phyloP scores from a whole-genome alignment of 37 sponge, comb jelly and placozoan genomes.

The Hexactinellida sp. region DNA sequence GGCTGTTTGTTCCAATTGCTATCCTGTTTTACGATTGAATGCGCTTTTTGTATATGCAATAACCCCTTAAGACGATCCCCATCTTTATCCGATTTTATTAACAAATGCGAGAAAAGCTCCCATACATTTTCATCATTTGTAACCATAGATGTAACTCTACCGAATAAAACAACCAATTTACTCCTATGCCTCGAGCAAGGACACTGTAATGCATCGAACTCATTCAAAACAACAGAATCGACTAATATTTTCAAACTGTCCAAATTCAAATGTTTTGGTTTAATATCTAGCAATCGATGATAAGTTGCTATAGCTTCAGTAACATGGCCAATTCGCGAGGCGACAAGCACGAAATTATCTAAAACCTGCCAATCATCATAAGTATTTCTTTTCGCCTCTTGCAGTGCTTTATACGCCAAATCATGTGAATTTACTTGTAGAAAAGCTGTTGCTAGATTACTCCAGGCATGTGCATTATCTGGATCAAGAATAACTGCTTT shows the following conservation, averaged over 20 bases:
- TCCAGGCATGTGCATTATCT: conserved; percentile 1
- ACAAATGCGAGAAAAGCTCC: background rate
- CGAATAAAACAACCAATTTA: conserved; percentile 12
- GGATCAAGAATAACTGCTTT: background rate
- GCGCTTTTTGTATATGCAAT: conserved; percentile 2
- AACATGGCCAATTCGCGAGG: background rate
- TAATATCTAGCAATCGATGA: background rate
- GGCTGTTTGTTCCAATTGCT: background rate
- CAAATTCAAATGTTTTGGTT: conserved; percentile 9
- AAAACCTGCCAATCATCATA: background rate
- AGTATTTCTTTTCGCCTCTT: background rate
- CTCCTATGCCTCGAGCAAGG: background rate
- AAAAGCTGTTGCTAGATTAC: background rate
- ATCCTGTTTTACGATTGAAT: conserved; percentile 11
- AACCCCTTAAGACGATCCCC: background rate
- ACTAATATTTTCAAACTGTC: background rate
- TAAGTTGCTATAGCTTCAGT: background rate
- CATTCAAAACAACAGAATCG: background rate
- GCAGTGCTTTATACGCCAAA: conserved; percentile 1
- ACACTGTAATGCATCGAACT: background rate
- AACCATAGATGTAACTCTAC: background rate
- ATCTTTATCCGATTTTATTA: background rate
- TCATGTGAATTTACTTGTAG: background rate
- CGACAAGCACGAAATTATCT: background rate
- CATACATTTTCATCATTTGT: background rate